Conservation (phyloP, 37 sponge, comb jelly and placozoan genomes). For the Axinella damicornis region DNA sequence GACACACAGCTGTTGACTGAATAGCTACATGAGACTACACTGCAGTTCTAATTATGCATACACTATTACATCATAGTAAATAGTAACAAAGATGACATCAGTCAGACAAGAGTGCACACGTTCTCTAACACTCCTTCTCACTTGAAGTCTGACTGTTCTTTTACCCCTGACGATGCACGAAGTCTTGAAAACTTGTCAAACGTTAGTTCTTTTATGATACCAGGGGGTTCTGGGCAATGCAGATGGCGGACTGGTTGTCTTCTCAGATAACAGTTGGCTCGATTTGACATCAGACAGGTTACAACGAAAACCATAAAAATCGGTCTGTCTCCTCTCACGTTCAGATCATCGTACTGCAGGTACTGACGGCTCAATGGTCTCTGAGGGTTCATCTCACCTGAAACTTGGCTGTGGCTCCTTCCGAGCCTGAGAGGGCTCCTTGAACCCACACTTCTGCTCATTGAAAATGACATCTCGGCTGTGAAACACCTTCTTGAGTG, state of each 20-base stretch:
- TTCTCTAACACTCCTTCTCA: too few species aligned
- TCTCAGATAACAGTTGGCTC: conserved; percentile 59
- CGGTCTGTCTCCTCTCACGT: conserved; percentile 25
- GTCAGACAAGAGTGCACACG: too few species aligned
- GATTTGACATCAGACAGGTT: conserved; percentile 26
- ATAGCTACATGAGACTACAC: too few species aligned
- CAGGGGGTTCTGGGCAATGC: conserved; percentile 56
- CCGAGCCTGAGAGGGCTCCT: neutral
- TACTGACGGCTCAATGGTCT: conserved; percentile 8
- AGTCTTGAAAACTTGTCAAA: conserved; percentile 21
- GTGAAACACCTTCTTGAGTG: conserved; percentile 22
- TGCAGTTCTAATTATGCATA: too few species aligned
- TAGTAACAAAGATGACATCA: too few species aligned
- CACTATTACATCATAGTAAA: too few species aligned
- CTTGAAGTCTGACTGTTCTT: conserved; percentile 22
- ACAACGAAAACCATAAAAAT: conserved; percentile 28
- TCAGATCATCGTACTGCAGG: conserved; percentile 27
- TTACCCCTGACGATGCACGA: conserved; percentile 18
- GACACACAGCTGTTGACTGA: too few species aligned
- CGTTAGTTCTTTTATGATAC: conserved; percentile 49
- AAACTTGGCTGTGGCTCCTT: conserved; percentile 11
- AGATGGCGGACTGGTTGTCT: conserved; percentile 69
- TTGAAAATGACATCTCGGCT: conserved; percentile 64
- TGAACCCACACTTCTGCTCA: conserved; percentile 14
- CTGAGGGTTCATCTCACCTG: conserved; percentile 30